These are phyloP conservation scores for Noctilio leporinus DNA, from an alignment of 2,113 vertebrate genomes.

Conservation along the genomic window DNA sequence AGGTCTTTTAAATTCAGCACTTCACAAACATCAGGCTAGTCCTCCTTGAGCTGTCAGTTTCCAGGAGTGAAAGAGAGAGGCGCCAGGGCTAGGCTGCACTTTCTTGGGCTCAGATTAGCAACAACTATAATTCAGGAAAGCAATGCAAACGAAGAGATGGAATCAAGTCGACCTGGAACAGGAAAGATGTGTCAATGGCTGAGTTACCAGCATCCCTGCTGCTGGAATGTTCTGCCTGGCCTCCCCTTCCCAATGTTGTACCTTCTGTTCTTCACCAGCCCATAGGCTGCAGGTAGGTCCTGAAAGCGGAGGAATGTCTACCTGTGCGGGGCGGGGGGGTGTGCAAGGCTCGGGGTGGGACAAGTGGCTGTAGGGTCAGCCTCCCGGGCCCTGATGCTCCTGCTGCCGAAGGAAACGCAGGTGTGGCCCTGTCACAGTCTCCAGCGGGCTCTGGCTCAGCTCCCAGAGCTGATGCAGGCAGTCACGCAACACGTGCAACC, in stretches of 20 bases:
- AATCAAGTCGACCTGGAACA: background rate
- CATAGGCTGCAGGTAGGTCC: background rate
- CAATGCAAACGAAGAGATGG: background rate
- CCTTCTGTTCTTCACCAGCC: background rate
- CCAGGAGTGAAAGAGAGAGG: background rate
- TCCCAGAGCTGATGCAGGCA: slow-evolving; percentile 15
- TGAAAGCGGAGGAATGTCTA: background rate
- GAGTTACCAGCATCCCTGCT: background rate
- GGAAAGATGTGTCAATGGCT: background rate
- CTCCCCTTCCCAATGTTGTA: background rate
- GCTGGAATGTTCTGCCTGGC: background rate
- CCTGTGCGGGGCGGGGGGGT: background rate
- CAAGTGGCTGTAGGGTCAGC: background rate
- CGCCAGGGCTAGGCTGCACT: background rate
- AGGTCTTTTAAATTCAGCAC: background rate
- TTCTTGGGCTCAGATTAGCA: background rate
- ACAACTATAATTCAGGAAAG: background rate
- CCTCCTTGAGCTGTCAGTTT: background rate
- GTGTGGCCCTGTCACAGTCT: background rate
- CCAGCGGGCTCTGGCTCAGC: background rate
- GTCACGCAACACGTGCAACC: background rate
- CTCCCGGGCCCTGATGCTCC: background rate
- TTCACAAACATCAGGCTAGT: background rate
- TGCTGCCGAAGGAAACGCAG: background rate
- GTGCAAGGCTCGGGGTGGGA: background rate